Evolutionary conservation across 1,140 invertebrate genomes (phyloP), one percentile per base, ranked within the genome.

Genomic region (Steinernema feltiae): DNA sequence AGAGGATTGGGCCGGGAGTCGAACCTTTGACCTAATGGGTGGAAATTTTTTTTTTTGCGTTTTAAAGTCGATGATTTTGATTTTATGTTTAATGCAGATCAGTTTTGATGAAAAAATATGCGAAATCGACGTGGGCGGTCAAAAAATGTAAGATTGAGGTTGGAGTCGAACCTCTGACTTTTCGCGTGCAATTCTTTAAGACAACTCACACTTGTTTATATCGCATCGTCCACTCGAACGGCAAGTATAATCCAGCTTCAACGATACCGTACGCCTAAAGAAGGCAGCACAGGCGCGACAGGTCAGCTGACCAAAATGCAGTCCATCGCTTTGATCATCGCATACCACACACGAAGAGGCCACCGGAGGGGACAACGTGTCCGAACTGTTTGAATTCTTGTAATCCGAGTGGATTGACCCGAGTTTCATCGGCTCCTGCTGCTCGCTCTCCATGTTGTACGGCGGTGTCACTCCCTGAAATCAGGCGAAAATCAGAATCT

Each of bases 201-300:
- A 27, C 53, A n/a, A 63, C 53, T 63, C 24, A 63, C 53, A 12
- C 24, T 63, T 63, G 53, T 27, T 15, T 7, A 63, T 63, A 3
- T 63, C 53, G 24, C 53, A 63, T 3, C 7, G 7, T 3, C 53
- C 53, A 27, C 3, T n/a, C 7, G 15, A 27, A 3, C 24, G 15
- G 53, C 95, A 98, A 0, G 94, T 95, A 87, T 98, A 98, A 87
- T 98, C 95, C 83, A 98, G 97, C 88, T 98, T 98, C 83, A 94
- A 93, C 93, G 88, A 82, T 89, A 90, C 86, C 87, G 77, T 73
- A 31, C 76, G 35, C 24, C 73, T 21, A 32, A 78, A 98, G 89
- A 98, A 98, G 32, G 95, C 95, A 89, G 98, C 98, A 88, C 96
- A 98, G 15, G 95, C 96, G 88, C 98, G 95, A 86, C 95, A 98